phyloP scores from a whole-genome alignment of 2,113 vertebrate species.

The Chaetodon trifascialis region DNA sequence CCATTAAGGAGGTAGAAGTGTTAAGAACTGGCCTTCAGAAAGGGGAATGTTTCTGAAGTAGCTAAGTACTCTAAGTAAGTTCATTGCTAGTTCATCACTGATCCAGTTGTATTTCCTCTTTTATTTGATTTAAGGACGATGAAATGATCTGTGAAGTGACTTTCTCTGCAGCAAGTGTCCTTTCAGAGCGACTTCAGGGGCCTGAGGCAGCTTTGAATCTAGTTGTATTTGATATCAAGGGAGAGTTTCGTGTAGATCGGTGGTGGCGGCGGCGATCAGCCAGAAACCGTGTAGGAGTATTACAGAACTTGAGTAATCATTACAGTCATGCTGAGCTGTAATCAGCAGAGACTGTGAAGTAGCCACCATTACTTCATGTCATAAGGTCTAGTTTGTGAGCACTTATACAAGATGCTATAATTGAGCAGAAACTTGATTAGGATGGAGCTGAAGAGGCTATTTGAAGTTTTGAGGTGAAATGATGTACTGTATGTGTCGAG shows the following conservation, averaged over 20 bases:
- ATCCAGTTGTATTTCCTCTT: slow-evolving; percentile 29
- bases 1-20: slow-evolving; percentile 1
- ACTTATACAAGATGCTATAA: slow-evolving; percentile 21
- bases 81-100: slow-evolving; percentile 20
- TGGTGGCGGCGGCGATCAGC: neutral
- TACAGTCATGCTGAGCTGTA: slow-evolving; percentile 40
- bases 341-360: slow-evolving; percentile 49
- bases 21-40: neutral
- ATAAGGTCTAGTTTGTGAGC: slow-evolving; percentile 31
- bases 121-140: slow-evolving; percentile 35
- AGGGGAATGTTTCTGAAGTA: slow-evolving; percentile 6
- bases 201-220: neutral
- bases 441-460: slow-evolving; percentile 20
- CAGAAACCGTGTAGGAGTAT: slow-evolving; percentile 32
- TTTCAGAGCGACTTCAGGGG: slow-evolving; percentile 28
- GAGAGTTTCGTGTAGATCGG: slow-evolving; percentile 22
- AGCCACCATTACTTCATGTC: slow-evolving; percentile 26
- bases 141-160: slow-evolving; percentile 46
- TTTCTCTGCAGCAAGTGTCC: slow-evolving; percentile 18
- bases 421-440: slow-evolving; percentile 41
- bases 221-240: slow-evolving; percentile 23
- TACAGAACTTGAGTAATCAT: slow-evolving; percentile 31
- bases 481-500: slow-evolving; percentile 31
- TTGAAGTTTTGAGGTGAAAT: slow-evolving; percentile 22
- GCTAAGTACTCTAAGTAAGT: slow-evolving; percentile 7